Conservation (phyloP, 2,888 invertebrate species). For the Calliopum simillimum region DNA sequence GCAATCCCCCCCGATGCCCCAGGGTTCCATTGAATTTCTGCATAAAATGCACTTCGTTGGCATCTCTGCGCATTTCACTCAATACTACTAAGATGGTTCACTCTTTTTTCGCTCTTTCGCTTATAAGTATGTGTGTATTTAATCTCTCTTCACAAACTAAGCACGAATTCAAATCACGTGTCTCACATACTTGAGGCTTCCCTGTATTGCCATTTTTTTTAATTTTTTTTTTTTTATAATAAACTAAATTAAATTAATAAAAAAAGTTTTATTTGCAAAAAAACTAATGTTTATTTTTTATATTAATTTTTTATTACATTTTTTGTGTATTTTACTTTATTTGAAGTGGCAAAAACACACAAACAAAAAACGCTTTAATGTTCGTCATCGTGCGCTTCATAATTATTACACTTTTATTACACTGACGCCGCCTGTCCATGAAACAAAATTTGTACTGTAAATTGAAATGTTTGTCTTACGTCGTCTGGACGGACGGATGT, state of each 20-base stretch:
- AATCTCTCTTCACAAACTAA: not conserved
- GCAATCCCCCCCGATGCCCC: too few species aligned
- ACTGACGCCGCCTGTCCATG: not conserved
- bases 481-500: too few species aligned
- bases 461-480: conserved; percentile 21
- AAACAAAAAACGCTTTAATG: not conserved
- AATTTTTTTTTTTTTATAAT: not conserved
- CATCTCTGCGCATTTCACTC: too few species aligned
- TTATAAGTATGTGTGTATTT: too few species aligned
- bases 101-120: too few species aligned
- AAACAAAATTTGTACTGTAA: not conserved
- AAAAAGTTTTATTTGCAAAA: too few species aligned
- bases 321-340: not conserved
- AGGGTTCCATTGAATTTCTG: too few species aligned
- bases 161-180: conserved; percentile 30
- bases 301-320: not conserved
- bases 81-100: too few species aligned
- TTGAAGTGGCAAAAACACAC: not conserved
- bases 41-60: too few species aligned
- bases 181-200: conserved; percentile 19
- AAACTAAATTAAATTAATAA: conserved; percentile 22
- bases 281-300: not conserved
- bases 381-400: not conserved
- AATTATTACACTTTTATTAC: conserved; percentile 3
- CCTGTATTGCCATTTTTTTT: not conserved